Evolutionary conservation across 1,140 invertebrate species (phyloP).

Genomic region (Scaptomyza graminum): DNA sequence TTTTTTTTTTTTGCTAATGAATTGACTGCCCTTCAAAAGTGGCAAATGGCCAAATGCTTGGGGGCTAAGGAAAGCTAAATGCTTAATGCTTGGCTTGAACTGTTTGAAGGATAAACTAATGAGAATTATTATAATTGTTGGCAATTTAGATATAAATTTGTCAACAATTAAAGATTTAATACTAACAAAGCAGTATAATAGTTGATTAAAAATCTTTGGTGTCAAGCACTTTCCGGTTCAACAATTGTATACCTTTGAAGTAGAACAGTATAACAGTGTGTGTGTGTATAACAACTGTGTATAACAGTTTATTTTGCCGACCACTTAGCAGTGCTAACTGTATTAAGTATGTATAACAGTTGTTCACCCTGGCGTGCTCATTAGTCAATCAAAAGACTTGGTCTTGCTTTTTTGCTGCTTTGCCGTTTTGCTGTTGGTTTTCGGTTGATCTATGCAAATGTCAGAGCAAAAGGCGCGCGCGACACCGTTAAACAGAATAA

Average conservation of each 20-base stretch:
- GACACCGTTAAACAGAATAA: constrained; percentile 66
- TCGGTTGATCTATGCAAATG: constrained; percentile 66
- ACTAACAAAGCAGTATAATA: not conserved
- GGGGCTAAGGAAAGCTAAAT: constrained; percentile 35
- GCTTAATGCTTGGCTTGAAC: constrained; percentile 26
- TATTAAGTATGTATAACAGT: constrained; percentile 12
- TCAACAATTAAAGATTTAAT: not conserved
- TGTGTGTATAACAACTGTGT: constrained; percentile 10
- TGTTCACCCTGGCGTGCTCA: constrained; percentile 20
- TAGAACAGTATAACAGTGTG: constrained; percentile 5
- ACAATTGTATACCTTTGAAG: not conserved
- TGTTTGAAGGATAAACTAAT: constrained; percentile 33
- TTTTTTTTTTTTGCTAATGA: constrained; percentile 6
- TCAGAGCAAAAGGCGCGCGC: constrained; percentile 38
- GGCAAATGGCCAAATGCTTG: constrained; percentile 4
- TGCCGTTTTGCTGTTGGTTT: constrained; percentile 6
- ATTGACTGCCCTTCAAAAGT: constrained; percentile 39
- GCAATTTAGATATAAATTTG: not conserved
- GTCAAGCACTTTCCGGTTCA: not conserved
- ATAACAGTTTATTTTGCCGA: not conserved
- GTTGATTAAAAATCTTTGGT: not conserved
- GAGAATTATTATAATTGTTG: not conserved
- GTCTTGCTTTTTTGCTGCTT: constrained; percentile 1
- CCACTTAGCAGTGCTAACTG: not conserved
- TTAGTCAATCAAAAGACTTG: constrained; percentile 54